A percentile compares a stretch with the other conserved stretches of the same genome.
Evolutionary conservation across 2,113 vertebrate genomes (phyloP).

Genomic region (Amazona guildingii): DNA sequence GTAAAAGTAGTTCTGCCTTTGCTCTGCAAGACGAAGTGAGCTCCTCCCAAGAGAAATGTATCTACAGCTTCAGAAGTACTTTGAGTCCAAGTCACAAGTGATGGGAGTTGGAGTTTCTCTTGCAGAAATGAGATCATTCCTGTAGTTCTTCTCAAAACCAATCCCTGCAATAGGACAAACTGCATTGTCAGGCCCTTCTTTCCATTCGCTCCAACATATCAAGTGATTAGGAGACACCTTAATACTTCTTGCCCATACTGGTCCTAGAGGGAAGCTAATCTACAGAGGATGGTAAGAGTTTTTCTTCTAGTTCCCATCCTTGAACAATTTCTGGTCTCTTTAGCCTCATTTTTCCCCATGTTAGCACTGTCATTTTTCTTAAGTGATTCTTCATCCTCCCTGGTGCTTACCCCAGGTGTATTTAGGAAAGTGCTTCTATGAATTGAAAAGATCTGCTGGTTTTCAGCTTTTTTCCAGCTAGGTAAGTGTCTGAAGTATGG

Average conservation of each 20-base stretch:
- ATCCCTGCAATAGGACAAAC: neutral
- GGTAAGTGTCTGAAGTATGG: neutral
- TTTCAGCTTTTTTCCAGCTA: constrained; percentile 4
- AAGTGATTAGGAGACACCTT: neutral
- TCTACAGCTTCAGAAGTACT: neutral
- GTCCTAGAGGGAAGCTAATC: neutral
- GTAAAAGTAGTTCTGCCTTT: neutral
- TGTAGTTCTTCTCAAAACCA: neutral
- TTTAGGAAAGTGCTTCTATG: neutral
- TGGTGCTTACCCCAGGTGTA: neutral
- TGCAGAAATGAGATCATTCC: neutral
- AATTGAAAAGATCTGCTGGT: neutral
- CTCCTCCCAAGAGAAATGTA: neutral
- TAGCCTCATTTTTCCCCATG: neutral
- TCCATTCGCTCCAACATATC: neutral
- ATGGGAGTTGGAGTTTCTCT: neutral
- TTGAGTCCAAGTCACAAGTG: neutral
- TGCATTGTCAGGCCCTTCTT: neutral
- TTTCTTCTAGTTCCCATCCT: neutral
- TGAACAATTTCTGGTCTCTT: neutral
- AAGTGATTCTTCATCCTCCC: constrained; percentile 30
- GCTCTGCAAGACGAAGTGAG: neutral
- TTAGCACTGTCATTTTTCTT: neutral
- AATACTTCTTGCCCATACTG: neutral
- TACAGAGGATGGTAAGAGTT: neutral